Percentiles rank a stretch among this genome's conserved stretches.
Evolutionary conservation across 2,888 invertebrate species (phyloP).

Genomic region (Synergus japonicus): DNA sequence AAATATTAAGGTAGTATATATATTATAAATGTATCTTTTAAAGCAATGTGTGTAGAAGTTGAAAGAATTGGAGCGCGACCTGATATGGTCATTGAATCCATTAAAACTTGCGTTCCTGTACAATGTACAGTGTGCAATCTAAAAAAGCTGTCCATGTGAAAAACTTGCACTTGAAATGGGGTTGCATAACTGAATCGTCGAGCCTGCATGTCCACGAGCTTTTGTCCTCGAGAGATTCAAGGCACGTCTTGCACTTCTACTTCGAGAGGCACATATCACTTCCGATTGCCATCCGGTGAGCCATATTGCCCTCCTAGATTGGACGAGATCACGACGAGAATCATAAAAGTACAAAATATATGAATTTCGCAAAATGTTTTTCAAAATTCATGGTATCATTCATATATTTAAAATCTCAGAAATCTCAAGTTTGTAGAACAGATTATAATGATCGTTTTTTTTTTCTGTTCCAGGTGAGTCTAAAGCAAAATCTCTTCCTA

Average conservation of each 20-base stretch:
- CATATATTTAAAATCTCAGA: neutral
- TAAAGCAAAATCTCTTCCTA: slow-evolving; percentile 64
- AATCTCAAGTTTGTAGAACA: neutral
- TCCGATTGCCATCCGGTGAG: neutral
- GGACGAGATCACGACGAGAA: neutral
- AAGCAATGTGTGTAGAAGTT: neutral
- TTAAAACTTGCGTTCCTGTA: slow-evolving; percentile 42
- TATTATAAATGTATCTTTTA: too few species aligned
- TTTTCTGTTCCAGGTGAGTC: slow-evolving; percentile 72
- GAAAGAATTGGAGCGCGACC: slow-evolving; percentile 66
- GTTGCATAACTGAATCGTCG: slow-evolving; percentile 20
- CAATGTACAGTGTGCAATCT: neutral
- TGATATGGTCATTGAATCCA: slow-evolving; percentile 62
- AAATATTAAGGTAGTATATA: too few species aligned
- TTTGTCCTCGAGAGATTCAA: slow-evolving; percentile 26
- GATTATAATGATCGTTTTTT: slow-evolving; percentile 7
- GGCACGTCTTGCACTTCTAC: slow-evolving; percentile 44
- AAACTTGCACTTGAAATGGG: slow-evolving; percentile 25
- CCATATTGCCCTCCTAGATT: slow-evolving; percentile 22
- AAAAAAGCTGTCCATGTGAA: slow-evolving; percentile 14
- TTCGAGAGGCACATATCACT: slow-evolving; percentile 53
- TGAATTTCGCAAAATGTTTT: neutral
- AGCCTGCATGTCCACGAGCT: slow-evolving; percentile 18
- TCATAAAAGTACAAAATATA: too few species aligned
- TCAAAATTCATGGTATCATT: too few species aligned